A percentile compares a stretch with the other conserved stretches of the same genome.
Conservation (phyloP, 2,888 invertebrate species). For the Cheilosia pagana region DNA sequence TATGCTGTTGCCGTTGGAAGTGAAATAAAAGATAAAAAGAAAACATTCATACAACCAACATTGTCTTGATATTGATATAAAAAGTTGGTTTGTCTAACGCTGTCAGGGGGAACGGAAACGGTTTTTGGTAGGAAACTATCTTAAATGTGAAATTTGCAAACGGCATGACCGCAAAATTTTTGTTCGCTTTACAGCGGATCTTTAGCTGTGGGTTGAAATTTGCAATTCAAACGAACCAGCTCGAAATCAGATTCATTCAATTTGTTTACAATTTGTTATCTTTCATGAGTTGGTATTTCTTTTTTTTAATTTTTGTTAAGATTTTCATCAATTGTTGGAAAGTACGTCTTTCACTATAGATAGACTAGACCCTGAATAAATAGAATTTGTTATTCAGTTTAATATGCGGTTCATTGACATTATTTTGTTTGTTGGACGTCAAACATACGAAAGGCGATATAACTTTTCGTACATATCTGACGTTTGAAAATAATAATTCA, state of each 20-base stretch:
- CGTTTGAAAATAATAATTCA: too few relatives aligned
- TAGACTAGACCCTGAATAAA: too few relatives aligned
- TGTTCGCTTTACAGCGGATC: constrained; percentile 43
- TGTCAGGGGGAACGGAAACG: constrained; percentile 9
- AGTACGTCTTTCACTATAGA: neutral
- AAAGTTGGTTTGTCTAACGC: constrained; percentile 18
- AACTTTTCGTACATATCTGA: too few relatives aligned
- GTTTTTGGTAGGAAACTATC: constrained; percentile 20
- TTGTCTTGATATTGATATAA: constrained; percentile 1
- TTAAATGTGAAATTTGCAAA: constrained; percentile 41
- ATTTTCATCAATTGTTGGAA: neutral
- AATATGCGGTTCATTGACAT: too few relatives aligned
- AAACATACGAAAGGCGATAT: too few relatives aligned
- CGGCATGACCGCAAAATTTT: constrained; percentile 40
- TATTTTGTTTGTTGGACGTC: too few relatives aligned
- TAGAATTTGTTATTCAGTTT: too few relatives aligned
- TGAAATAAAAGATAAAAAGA: constrained; percentile 14
- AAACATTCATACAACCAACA: neutral
- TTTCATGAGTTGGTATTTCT: constrained; percentile 22
- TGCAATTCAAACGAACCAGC: constrained; percentile 6
- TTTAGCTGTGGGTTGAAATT: constrained; percentile 64
- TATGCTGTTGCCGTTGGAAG: constrained; percentile 18
- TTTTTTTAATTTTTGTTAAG: neutral
- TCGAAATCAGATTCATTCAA: neutral
- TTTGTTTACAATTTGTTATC: constrained; percentile 24